A percentile compares a stretch with the other conserved stretches of the same genome.
phyloP scores from a whole-genome alignment of 2,888 invertebrate species.

The Spodoptera littoralis region DNA sequence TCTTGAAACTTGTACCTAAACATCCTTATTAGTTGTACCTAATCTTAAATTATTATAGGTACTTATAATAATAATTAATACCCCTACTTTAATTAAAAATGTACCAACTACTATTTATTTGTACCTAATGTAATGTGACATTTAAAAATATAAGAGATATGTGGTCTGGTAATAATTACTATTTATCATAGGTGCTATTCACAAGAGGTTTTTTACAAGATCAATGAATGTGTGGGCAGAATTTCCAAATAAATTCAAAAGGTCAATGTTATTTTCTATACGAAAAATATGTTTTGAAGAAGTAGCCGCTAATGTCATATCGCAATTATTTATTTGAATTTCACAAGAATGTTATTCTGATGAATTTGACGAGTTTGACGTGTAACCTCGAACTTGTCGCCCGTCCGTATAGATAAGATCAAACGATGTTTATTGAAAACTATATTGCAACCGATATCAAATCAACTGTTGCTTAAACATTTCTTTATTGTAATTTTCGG shows the following conservation, averaged over 20 bases:
- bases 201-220: not conserved
- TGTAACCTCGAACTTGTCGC: conserved; percentile 77
- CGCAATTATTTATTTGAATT: conserved; percentile 54
- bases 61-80: no score
- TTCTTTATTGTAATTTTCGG: conserved; percentile 32
- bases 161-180: no score
- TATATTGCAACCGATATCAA: conserved; percentile 62
- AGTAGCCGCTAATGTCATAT: conserved; percentile 44
- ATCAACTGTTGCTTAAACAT: conserved; percentile 52
- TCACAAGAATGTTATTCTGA: conserved; percentile 43
- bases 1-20: no score
- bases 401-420: conserved; percentile 62
- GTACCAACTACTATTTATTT: no score
- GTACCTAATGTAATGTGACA: no score
- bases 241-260: conserved; percentile 34
- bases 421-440: conserved; percentile 76
- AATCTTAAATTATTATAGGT: no score
- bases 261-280: conserved; percentile 33
- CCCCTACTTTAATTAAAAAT: no score
- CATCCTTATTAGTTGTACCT: no score
- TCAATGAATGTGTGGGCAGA: conserved; percentile 2
- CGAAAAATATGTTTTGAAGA: conserved; percentile 20
- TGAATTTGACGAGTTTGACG: conserved; percentile 58
- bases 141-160: no score
- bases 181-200: no score